Conservation (phyloP, 2,797 vertebrate genomes). For the Glossophaga mutica region DNA sequence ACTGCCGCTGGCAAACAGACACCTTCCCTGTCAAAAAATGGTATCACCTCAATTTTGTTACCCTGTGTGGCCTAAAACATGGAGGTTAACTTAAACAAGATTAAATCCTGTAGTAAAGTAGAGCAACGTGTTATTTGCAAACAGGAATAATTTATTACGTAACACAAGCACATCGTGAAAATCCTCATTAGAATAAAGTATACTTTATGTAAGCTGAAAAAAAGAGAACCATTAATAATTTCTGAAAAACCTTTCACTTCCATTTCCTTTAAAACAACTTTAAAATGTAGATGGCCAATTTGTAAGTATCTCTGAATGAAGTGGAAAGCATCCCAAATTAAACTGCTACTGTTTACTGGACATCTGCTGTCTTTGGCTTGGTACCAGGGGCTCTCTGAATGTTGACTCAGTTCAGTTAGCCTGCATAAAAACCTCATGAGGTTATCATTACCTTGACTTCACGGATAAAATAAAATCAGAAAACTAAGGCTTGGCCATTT, state of each 20-base stretch:
- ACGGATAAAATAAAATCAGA: background rate
- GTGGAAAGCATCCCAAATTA: background rate
- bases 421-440: background rate
- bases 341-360: background rate
- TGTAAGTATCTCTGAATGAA: background rate
- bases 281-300: background rate
- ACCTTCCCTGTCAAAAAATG: constrained; percentile 86
- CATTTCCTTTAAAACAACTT: constrained; percentile 16
- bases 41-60: background rate
- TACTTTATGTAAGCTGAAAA: background rate
- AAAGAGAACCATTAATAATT: background rate
- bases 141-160: background rate
- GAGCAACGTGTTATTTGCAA: background rate
- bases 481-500: background rate
- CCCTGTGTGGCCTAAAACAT: background rate
- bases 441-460: background rate
- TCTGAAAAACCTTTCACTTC: background rate
- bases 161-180: background rate
- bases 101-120: background rate
- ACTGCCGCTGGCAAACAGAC: constrained; percentile 97
- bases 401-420: background rate
- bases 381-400: background rate
- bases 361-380: background rate
- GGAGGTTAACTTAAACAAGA: background rate
- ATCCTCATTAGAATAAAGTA: background rate